Evolutionary conservation across 2,113 vertebrate species (phyloP).

Genomic region (Pelmatolapia mariae): DNA sequence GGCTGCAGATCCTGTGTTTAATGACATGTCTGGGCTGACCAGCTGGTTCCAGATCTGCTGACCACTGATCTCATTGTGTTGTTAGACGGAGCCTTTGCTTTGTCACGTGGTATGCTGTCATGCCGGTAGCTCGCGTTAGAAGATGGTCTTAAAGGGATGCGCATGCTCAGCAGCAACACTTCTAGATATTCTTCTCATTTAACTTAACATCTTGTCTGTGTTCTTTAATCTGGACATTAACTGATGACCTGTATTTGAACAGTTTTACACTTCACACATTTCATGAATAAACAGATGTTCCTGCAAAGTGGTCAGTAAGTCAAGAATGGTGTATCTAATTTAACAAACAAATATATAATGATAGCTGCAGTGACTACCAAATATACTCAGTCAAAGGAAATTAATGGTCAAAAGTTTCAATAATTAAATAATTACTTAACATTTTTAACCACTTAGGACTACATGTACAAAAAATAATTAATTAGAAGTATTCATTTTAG

Average conservation of each 20-base stretch:
- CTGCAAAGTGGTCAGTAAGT: neutral
- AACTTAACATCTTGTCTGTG: neutral
- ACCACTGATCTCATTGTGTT: neutral
- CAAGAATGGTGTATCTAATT: neutral
- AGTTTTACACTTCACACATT: neutral
- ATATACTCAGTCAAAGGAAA: neutral
- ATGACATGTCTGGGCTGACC: neutral
- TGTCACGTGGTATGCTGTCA: neutral
- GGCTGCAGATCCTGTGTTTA: neutral
- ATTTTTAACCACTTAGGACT: neutral
- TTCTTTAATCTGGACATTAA: neutral
- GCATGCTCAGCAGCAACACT: neutral
- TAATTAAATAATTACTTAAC: neutral
- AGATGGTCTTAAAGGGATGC: neutral
- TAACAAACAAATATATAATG: neutral
- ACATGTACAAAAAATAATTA: fast-evolving
- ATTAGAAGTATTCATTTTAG: neutral
- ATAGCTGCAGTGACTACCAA: neutral
- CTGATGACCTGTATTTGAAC: neutral
- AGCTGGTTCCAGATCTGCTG: neutral
- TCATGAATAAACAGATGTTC: neutral
- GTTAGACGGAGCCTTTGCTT: neutral
- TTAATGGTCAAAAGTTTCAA: neutral
- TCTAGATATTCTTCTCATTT: neutral
- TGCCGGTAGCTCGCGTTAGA: neutral